phyloP scores from a whole-genome alignment of 2,797 vertebrate species.

The Platalea minor region DNA sequence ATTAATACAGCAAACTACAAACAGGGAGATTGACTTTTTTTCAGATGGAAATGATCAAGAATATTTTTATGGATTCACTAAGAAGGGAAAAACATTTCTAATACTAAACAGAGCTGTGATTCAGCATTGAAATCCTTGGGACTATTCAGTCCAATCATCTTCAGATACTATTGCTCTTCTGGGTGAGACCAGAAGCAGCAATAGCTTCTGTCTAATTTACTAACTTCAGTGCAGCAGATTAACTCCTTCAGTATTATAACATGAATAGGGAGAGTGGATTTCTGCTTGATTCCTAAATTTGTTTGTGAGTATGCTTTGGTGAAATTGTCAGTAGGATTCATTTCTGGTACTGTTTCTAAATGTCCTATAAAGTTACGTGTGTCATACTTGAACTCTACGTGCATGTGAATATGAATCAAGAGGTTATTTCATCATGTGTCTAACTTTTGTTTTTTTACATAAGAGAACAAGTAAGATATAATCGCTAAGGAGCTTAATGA shows the following conservation, averaged over 20 bases:
- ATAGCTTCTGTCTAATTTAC: background rate
- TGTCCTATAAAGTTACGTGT: background rate
- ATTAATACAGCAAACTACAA: background rate
- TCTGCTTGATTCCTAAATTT: background rate
- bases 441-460: background rate
- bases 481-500: conserved; percentile 34
- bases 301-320: background rate
- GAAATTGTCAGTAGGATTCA: background rate
- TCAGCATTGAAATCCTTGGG: background rate
- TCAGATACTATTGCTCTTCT: background rate
- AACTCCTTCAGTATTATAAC: background rate
- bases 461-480: background rate
- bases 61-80: background rate
- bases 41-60: background rate
- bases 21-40: background rate
- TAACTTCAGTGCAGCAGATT: background rate
- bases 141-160: background rate
- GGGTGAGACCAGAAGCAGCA: background rate
- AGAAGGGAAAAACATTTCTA: background rate
- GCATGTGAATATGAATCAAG: background rate
- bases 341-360: background rate
- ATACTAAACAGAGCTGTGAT: background rate
- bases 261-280: background rate
- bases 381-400: background rate
- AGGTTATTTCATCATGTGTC: background rate